Evolutionary conservation across 2,113 vertebrate genomes (phyloP).

Genomic region (Typhlomys cinereus): DNA sequence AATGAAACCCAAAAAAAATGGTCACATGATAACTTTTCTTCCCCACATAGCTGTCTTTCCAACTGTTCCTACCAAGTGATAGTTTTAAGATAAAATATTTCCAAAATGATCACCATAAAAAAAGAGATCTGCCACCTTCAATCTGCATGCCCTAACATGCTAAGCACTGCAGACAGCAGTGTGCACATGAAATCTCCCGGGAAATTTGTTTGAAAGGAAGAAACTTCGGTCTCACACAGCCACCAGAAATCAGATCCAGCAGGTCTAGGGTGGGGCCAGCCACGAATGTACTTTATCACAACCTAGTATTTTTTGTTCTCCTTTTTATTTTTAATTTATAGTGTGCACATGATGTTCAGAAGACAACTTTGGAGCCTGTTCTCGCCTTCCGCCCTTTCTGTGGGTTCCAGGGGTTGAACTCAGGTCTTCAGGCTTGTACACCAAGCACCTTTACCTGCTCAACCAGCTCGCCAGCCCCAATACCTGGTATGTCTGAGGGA

Average conservation of each 20-base stretch:
- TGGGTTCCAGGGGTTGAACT: too few relatives aligned
- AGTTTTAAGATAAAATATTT: constrained; percentile 1
- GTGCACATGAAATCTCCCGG: background rate
- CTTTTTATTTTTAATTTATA: too few relatives aligned
- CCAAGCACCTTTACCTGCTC: too few relatives aligned
- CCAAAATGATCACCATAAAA: background rate
- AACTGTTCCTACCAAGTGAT: background rate
- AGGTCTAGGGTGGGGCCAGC: background rate
- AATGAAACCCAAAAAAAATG: constrained; percentile 35
- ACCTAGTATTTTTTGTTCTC: too few relatives aligned
- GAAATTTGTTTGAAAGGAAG: constrained; percentile 12
- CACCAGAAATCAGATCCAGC: background rate
- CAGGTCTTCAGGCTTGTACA: too few relatives aligned
- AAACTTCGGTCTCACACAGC: background rate
- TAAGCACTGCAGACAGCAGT: background rate
- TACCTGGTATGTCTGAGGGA: background rate
- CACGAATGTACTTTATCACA: background rate
- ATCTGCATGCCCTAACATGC: background rate
- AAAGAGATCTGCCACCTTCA: constrained; percentile 32
- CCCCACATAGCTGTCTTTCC: background rate
- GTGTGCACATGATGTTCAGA: too few relatives aligned
- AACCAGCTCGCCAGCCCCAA: too few relatives aligned
- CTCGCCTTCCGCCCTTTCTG: too few relatives aligned
- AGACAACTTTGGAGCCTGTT: too few relatives aligned
- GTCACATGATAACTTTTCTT: background rate